Base-by-base conservation (phyloP, 2,113 vertebrate genomes). In the Mustela lutreola region DNA sequence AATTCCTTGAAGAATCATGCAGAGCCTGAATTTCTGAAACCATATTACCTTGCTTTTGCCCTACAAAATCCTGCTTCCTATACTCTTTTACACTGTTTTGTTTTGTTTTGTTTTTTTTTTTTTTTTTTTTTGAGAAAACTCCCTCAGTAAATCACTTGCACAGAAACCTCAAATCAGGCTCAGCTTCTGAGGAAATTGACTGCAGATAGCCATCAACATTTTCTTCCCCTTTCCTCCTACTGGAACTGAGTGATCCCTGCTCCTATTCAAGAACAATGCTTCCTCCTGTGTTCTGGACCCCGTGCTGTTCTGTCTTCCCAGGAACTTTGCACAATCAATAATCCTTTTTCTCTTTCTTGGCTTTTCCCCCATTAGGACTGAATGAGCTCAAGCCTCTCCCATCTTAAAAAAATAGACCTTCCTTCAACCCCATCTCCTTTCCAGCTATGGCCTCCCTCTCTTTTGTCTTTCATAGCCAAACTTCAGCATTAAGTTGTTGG, bases 21-120 rank as follows among this genome's bases (percentile, higher is more conserved):
- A 22, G 15, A 86, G 78, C 16, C 19, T 60, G 24, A 21, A 33
- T 78, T 73, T 91, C 81, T 42, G 28, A 85, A 92, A 26, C 5
- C 78, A 67, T 1, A 4, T 16, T n/a, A 15, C 21, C 50, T 22
- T 45, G 26, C 16, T 45, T 70, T 53, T 22, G 6, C 10, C 7
- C 24, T 78, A 24, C 7, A 24, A 10, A 39, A 4, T 42, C 39
- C 62, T 42, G 5, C 33, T 63, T 63, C 78, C 28, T 19, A 19
- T 31, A 14, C 31, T 42, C 19, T 21, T 80, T 82, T 24, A 16
- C 22, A 31, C 1, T 18, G n/a, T n/a, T n/a, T n/a, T n/a, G n/a
- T n/a, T n/a, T n/a, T n/a, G n/a, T n/a, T n/a, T n/a, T n/a, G n/a
- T 91, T 84, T 81, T 85, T 45, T 53, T 81, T 53, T 53, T 81